Percentiles rank a stretch among this genome's conserved stretches.
phyloP scores from a whole-genome alignment of 2,888 invertebrate species.

The Lathronympha strigana region DNA sequence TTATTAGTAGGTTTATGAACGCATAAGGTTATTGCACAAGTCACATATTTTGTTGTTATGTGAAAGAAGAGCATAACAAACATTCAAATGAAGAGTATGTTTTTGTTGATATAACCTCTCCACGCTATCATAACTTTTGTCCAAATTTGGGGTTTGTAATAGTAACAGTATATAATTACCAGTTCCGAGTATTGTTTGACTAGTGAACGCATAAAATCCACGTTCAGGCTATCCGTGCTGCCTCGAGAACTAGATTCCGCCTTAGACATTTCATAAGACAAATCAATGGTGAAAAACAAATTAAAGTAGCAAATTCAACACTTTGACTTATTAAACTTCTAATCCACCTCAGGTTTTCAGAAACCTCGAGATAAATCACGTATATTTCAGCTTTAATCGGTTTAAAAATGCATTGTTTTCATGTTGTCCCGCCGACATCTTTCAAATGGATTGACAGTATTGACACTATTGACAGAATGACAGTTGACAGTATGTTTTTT shows the following conservation, averaged over 20 bases:
- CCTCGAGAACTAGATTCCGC: slow-evolving; percentile 60
- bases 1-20: neutral
- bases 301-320: neutral
- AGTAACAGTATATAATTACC: slow-evolving; percentile 58
- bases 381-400: slow-evolving; percentile 11
- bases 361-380: neutral
- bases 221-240: slow-evolving; percentile 65
- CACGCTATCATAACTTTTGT: neutral
- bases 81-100: slow-evolving; percentile 3
- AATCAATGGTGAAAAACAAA: neutral
- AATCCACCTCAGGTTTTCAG: neutral
- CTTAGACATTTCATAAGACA: slow-evolving; percentile 64
- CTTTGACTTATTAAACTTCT: neutral
- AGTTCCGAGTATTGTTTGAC: slow-evolving; percentile 81
- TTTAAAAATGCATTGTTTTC: slow-evolving; percentile 24
- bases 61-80: neutral
- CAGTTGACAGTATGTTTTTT: slow-evolving; percentile 9
- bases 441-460: neutral
- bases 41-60: neutral
- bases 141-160: neutral
- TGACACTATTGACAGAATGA: slow-evolving; percentile 17
- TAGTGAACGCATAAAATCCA: slow-evolving; percentile 77
- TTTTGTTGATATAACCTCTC: slow-evolving; percentile 18
- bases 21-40: neutral
- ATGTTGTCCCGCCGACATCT: slow-evolving; percentile 35